Conservation (phyloP, 2,113 vertebrate genomes). For the Monopterus albus region DNA sequence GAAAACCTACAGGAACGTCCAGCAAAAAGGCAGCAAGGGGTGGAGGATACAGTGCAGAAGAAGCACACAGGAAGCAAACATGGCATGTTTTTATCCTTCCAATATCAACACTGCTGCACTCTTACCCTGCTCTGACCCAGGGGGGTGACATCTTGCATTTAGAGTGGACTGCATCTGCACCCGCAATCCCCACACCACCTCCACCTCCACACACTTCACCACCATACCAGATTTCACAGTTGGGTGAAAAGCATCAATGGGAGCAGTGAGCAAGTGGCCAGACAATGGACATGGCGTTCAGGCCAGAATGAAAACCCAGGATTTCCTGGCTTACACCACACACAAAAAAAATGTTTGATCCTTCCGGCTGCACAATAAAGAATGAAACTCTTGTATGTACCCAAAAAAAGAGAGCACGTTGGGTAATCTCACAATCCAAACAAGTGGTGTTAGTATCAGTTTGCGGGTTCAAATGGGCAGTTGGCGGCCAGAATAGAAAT, state of each 20-base stretch:
- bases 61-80: constrained; percentile 78
- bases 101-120: constrained; percentile 35
- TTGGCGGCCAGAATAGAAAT: background rate
- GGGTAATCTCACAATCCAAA: constrained; percentile 27
- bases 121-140: constrained; percentile 47
- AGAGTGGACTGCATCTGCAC: constrained; percentile 63
- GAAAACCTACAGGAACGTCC: constrained; percentile 60
- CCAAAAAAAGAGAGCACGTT: constrained; percentile 30
- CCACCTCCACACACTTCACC: constrained; percentile 38
- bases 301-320: constrained; percentile 72
- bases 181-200: constrained; percentile 1
- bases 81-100: constrained; percentile 57
- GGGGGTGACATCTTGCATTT: constrained; percentile 75
- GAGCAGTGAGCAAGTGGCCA: constrained; percentile 68
- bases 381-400: constrained; percentile 49
- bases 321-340: constrained; percentile 81
- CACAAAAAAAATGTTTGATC: constrained; percentile 44
- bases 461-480: background rate
- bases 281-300: constrained; percentile 72
- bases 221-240: constrained; percentile 81
- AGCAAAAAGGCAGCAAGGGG: background rate
- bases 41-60: constrained; percentile 46
- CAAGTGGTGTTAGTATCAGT: constrained; percentile 27
- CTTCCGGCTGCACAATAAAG: constrained; percentile 46
- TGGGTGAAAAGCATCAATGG: constrained; percentile 83